phyloP scores from a whole-genome alignment of 2,888 invertebrate genomes.

The Danaus chrysippus region DNA sequence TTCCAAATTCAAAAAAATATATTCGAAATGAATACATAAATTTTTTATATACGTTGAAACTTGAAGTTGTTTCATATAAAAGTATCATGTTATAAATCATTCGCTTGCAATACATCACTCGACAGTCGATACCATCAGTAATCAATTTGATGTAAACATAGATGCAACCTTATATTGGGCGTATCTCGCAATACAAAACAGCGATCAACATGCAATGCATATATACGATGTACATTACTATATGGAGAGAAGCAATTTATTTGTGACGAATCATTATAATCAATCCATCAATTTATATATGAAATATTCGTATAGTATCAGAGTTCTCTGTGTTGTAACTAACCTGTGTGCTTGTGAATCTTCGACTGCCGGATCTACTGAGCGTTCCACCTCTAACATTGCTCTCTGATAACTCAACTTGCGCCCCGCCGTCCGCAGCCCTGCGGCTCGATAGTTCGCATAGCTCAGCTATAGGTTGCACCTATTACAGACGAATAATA shows the following conservation, averaged over 20 bases:
- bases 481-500: conserved; percentile 72
- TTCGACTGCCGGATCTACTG: conserved; percentile 88
- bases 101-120: not conserved
- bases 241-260: too few relatives aligned
- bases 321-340: conserved; percentile 30
- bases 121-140: conserved; percentile 1
- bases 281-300: too few relatives aligned
- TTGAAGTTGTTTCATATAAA: too few relatives aligned
- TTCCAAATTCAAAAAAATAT: too few relatives aligned
- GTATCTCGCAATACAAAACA: conserved; percentile 14
- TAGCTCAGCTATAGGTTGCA: conserved; percentile 95
- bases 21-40: too few relatives aligned
- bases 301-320: not conserved
- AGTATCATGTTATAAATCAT: too few relatives aligned
- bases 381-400: conserved; percentile 85
- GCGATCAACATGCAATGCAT: not conserved
- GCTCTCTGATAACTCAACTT: conserved; percentile 83
- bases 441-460: conserved; percentile 92
- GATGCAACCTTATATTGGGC: conserved; percentile 18
- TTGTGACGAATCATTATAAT: too few relatives aligned
- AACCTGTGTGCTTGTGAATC: conserved; percentile 84
- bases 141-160: conserved; percentile 6
- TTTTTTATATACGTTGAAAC: too few relatives aligned
- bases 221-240: too few relatives aligned
- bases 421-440: conserved; percentile 80